These are phyloP conservation scores for Sphaeridia pumilis DNA, from an alignment of 2,888 invertebrate species.

Conservation along the genomic window DNA sequence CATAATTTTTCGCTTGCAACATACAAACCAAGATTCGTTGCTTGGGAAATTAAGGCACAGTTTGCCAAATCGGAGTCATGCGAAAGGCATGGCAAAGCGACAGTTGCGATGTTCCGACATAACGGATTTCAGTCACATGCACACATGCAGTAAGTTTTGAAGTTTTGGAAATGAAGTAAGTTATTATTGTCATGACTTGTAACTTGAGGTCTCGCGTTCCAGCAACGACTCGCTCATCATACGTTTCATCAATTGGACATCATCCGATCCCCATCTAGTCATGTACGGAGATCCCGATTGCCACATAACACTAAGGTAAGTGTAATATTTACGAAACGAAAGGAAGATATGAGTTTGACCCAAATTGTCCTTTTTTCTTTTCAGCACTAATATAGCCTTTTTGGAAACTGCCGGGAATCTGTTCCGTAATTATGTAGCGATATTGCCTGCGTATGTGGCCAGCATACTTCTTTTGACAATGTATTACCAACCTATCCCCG, in stretches of 20 bases:
- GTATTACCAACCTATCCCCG: conserved; percentile 44
- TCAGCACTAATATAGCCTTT: conserved; percentile 12
- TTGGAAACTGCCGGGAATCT: conserved; percentile 43
- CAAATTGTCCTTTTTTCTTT: conserved; percentile 1
- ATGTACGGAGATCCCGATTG: conserved; percentile 59
- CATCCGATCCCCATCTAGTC: conserved; percentile 44
- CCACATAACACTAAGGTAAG: conserved; percentile 54
- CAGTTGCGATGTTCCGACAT: conserved; percentile 26
- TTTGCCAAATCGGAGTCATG: conserved; percentile 4
- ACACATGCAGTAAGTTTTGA: conserved; percentile 15
- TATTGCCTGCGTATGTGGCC: conserved; percentile 54
- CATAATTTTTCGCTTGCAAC: conserved; percentile 22
- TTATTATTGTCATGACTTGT: neutral
- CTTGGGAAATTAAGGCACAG: conserved; percentile 25
- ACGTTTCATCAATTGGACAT: conserved; percentile 23
- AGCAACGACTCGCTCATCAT: conserved; percentile 25
- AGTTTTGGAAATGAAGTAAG: neutral
- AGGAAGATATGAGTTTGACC: too few species aligned
- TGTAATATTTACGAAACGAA: too few species aligned
- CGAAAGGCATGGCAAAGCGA: conserved; percentile 16
- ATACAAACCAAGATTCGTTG: conserved; percentile 10
- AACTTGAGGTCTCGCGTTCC: neutral
- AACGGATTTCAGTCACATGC: conserved; percentile 18
- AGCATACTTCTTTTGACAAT: conserved; percentile 53
- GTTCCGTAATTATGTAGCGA: conserved; percentile 52